Percentiles rank a stretch among this genome's conserved stretches.
Evolutionary conservation across 2,113 vertebrate genomes (phyloP).

Genomic region (Lagopus muta): DNA sequence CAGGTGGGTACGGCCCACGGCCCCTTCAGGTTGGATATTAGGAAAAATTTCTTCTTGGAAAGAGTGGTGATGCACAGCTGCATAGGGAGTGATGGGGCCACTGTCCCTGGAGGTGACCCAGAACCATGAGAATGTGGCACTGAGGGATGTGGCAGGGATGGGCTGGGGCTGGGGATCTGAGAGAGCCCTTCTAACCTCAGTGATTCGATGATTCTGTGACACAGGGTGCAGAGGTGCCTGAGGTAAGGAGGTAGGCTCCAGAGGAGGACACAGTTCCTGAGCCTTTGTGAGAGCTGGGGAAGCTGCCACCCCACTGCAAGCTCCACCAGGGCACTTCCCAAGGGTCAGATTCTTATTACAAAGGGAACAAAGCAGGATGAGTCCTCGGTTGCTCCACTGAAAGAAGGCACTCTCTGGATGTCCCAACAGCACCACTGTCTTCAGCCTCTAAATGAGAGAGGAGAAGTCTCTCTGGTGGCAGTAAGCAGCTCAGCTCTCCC

Average conservation of each 20-base stretch:
- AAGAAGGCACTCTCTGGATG: not conserved
- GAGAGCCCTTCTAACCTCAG: too few relatives aligned
- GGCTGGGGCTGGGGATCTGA: too few relatives aligned
- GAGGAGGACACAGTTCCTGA: not conserved
- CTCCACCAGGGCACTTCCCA: not conserved
- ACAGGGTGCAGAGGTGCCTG: not conserved
- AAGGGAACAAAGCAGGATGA: not conserved
- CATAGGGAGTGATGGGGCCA: too few relatives aligned
- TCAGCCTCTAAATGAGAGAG: not conserved
- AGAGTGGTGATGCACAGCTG: too few relatives aligned
- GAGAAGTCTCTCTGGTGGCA: not conserved
- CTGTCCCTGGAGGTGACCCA: too few relatives aligned
- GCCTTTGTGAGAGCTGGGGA: not conserved
- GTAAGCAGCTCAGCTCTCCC: not conserved
- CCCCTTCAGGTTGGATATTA: not conserved
- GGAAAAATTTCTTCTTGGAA: too few relatives aligned
- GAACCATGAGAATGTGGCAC: too few relatives aligned
- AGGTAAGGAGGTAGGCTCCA: rapidly evolving
- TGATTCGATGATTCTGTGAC: not conserved
- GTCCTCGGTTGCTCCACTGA: not conserved
- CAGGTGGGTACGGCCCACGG: conserved; percentile 48
- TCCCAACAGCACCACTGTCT: not conserved
- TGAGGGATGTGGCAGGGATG: too few relatives aligned
- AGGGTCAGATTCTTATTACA: not conserved
- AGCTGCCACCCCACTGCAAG: not conserved